Evolutionary conservation across 2,888 invertebrate genomes (phyloP), one percentile per base, ranked within the genome.

Genomic region (Hypsopygia costalis): DNA sequence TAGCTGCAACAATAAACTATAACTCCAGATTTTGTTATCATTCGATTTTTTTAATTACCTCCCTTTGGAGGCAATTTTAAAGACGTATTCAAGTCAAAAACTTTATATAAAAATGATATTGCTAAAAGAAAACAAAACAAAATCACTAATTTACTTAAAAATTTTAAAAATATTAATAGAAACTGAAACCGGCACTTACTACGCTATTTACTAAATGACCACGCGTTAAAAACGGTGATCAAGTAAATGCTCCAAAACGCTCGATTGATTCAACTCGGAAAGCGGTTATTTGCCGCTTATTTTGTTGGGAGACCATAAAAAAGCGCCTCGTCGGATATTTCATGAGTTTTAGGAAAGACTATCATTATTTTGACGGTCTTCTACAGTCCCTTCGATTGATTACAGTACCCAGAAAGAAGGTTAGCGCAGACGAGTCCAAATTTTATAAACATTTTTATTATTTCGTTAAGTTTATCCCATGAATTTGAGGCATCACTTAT

Each of bases 151-250:
- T 16, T 16, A 16, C 16, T 11, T 10, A 3, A 30, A 28, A 5
- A 30, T 10, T 11, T 30, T 30, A 30, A 30, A 30, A 30, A 30
- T 9, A 30, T 30, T 1, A 30, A 58, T 62, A 64, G 40, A 56
- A 55, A 46, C 40, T 49, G 43, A 52, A 69, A 60, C 63, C 62
- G 47, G 49, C 49, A 68, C 57, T 74, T 70, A 69, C 46, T 50
- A 51, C 48, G 32, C 60, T 60, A 69, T 73, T 69, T 57, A 65
- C 49, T 65, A 69, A 77, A 74, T 55, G 68, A 60, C 64, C 56
- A 45, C 47, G 51, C 48, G 52, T 59, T 73, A 72, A 78, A 69
- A 69, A 67, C 69, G 59, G 69, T 76, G 63, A 73, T 78, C 72
- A 68, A 58, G 63, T 64, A 67, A 79, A 70, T 64, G 70, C 52